Conservation (phyloP, 2,888 invertebrate species). For the Melipona beecheii region DNA sequence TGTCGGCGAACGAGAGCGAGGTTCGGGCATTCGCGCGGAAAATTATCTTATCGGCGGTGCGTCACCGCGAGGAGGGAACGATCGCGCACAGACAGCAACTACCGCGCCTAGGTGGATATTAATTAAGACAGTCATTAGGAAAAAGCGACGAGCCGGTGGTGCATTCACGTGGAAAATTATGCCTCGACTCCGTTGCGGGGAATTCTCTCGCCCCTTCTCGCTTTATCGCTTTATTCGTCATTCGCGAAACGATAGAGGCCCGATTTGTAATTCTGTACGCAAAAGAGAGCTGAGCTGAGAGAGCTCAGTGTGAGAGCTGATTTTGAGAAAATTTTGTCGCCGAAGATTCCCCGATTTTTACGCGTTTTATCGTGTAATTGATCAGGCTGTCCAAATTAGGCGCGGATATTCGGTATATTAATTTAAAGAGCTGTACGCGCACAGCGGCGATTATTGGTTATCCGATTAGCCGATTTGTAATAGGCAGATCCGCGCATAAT, state of each 20-base stretch:
- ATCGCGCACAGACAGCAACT: slow-evolving; percentile 38
- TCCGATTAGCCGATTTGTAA: not conserved
- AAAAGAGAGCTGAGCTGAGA: no score
- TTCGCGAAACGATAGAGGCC: not conserved
- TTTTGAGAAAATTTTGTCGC: no score
- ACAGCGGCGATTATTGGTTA: not conserved
- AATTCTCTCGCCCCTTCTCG: not conserved
- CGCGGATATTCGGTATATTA: not conserved
- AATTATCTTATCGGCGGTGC: slow-evolving; percentile 58
- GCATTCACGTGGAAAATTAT: slow-evolving; percentile 60
- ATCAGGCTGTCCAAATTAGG: no score
- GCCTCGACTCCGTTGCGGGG: slow-evolving; percentile 25
- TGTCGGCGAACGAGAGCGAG: slow-evolving; percentile 39
- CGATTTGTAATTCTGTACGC: not conserved
- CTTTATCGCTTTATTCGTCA: no score
- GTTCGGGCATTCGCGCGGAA: slow-evolving; percentile 62
- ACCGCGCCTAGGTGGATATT: slow-evolving; percentile 57
- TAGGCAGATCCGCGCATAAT: not conserved
- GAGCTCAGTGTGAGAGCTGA: no score
- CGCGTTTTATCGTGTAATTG: no score
- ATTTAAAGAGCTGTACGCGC: not conserved
- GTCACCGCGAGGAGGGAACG: slow-evolving; percentile 19
- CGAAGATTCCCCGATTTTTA: no score
- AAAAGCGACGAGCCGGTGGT: slow-evolving; percentile 57
- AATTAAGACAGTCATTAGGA: slow-evolving; percentile 66